Evolutionary conservation across 2,888 invertebrate genomes (phyloP), one percentile per base, ranked within the genome.

Genomic region (Gastracanthus pulcherrimus): DNA sequence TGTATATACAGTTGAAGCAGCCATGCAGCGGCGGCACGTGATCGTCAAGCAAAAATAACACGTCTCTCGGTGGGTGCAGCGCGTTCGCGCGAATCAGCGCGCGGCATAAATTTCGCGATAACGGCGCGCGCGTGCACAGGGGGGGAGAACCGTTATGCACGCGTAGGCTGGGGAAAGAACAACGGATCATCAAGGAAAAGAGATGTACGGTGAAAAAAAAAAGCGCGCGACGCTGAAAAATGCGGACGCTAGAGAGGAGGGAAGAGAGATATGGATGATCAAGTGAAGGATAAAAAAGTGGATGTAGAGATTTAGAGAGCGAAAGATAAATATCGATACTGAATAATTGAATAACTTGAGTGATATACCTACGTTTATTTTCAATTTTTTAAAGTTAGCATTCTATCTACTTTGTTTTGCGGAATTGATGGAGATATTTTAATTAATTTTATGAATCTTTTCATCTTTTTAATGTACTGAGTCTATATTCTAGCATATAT

Each of bases 61-160:
- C 45, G 38, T 19, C 19, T 55, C 70, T 58, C 55, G 23, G 34
- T 31, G n/a, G n/a, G n/a, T n/a, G n/a, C n/a, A n/a, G n/a, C n/a
- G 38, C 66, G 23, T 69, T 38, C 58, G 55, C 41, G 41, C 38
- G 69, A 72, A 74, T 81, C 74, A 70, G 69, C 69, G 69, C 69
- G 69, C 29, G 60, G 67, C 70, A 84, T 82, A 82, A 84, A 84
- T 83, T 81, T 84, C 83, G 78, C 83, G 86, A 86, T 87, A 84
- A 83, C 81, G 85, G 83, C 84, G 84, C 83, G 31, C 9, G 31
- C 48, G 70, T 77, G 36, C 19, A 11, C 45, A 6, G 5, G n/a
- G n/a, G n/a, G n/a, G 26, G 58, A 67, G 55, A 29, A 38, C 7
- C 45, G 45, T 45, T 45, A 76, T 26, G 29, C 26, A 66, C 13